Base-by-base conservation (phyloP, 2,113 vertebrate species). In the Actinemys pallida region DNA sequence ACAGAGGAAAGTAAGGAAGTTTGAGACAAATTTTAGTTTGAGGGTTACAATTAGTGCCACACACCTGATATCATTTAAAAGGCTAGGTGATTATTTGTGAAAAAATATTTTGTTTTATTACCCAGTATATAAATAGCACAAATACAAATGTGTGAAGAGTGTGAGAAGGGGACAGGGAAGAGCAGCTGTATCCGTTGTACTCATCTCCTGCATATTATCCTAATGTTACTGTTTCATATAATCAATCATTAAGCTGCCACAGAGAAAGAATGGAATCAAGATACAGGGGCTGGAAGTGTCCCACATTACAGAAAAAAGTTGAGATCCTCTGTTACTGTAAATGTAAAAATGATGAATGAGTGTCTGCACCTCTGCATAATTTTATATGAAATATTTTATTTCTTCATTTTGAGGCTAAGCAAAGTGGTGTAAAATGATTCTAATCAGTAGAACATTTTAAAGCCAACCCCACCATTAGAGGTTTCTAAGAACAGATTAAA, bases 1-100 rank as follows among this genome's bases (percentile, higher is more conserved):
- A 42, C 20, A 45, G 39, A 42, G 72, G 39, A 75, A 75, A 24
- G 22, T 75, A 75, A 75, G 10, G 25, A 14, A 56, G 13, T 83
- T 75, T 24, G 22, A 42, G 8, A 20, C 17, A 39, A 62, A n/a
- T 65, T 24, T 75, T 13, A 45, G 39, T 25, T 75, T 42, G 39
- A 75, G 39, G 22, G 8, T n/a, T 17, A 62, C 29, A 16, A 80
- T 62, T 6, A 52, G 42, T 50, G 27, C 42, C 90, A 81, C 9
- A 10, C 0, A 16, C 31, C 8, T 84, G 42, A 17, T 62, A 10
- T 7, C 0, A 0, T 22, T 8, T 54, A 22, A 35, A 78, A 0
- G 0, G 50, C 17, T 29, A 35, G 8, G 2, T 84, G 65, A 0
- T 53, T 22, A 47, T 19, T 27, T 49, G 0, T 57, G 57, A 87